Conservation (phyloP, 2,797 vertebrate genomes). For the Takifugu ocellatus region DNA sequence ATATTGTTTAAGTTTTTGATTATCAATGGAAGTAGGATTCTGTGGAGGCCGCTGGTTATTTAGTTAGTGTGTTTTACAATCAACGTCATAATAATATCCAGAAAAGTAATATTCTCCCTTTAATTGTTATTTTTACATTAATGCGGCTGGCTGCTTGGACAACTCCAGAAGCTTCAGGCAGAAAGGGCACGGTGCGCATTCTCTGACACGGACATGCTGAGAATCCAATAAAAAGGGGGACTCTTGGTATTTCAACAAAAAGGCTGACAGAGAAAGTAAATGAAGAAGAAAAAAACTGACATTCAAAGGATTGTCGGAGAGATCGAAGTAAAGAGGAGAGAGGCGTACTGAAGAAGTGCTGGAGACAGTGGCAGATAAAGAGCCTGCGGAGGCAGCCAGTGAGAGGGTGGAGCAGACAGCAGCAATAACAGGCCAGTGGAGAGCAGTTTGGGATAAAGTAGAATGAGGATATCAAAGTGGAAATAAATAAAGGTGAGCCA, state of each 20-base stretch:
- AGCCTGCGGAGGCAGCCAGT: conserved; percentile 4
- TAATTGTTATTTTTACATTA: conserved; percentile 4
- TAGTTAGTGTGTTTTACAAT: neutral
- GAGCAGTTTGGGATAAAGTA: conserved; percentile 13
- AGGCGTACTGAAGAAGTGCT: conserved; percentile 40
- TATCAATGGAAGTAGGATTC: neutral
- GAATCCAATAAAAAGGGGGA: conserved; percentile 48
- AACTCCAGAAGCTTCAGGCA: conserved; percentile 27
- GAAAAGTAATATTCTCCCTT: conserved; percentile 11
- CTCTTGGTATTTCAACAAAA: conserved; percentile 56
- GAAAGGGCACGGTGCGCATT: conserved; percentile 30
- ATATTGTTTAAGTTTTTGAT: no score
- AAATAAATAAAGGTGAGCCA: conserved; percentile 1
- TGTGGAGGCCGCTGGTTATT: no score
- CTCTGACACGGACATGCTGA: conserved; percentile 23
- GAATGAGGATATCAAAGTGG: conserved; percentile 6
- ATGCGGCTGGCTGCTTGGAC: conserved; percentile 12
- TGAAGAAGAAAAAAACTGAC: conserved; percentile 25
- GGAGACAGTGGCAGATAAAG: conserved; percentile 26
- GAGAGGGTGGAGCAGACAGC: conserved; percentile 19
- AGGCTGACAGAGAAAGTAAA: conserved; percentile 39
- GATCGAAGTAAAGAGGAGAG: conserved; percentile 29
- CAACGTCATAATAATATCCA: neutral
- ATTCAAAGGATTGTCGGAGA: conserved; percentile 37
- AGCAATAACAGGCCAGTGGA: conserved; percentile 13